Percentiles rank a stretch among this genome's conserved stretches.
phyloP scores from a whole-genome alignment of 2,113 vertebrate species.

The Hyla sarda region DNA sequence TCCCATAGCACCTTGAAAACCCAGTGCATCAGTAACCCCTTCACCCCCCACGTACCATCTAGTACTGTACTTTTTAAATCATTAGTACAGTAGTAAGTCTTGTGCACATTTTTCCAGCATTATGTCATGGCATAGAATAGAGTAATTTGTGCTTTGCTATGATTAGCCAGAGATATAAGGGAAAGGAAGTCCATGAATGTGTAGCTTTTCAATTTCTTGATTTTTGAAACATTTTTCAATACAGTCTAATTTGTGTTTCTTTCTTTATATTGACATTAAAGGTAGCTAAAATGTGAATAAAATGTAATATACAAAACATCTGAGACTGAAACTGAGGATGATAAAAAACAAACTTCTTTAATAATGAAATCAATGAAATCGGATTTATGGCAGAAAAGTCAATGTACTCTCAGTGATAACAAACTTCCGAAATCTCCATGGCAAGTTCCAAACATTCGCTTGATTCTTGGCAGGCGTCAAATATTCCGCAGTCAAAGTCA shows the following conservation, averaged over 20 bases:
- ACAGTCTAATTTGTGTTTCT: neutral
- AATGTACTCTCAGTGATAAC: conserved; percentile 70
- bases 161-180: too few relatives aligned
- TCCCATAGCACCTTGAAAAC: too few relatives aligned
- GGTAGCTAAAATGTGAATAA: neutral
- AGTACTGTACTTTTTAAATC: too few relatives aligned
- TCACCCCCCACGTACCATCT: too few relatives aligned
- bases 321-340: neutral
- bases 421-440: conserved; percentile 83
- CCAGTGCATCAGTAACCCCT: too few relatives aligned
- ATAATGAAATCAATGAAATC: neutral
- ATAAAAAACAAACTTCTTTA: conserved; percentile 4
- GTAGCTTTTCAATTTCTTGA: neutral
- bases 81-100: too few relatives aligned
- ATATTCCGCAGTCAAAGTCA: conserved; percentile 78
- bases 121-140: too few relatives aligned
- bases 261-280: neutral
- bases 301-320: neutral
- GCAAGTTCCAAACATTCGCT: conserved; percentile 80
- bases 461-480: conserved; percentile 79
- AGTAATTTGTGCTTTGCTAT: too few relatives aligned
- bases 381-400: neutral
- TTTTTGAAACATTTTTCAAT: neutral
- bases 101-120: too few relatives aligned
- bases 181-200: too few relatives aligned